Conservation (phyloP, 1,140 invertebrate genomes). For the Lepidurus couesii region DNA sequence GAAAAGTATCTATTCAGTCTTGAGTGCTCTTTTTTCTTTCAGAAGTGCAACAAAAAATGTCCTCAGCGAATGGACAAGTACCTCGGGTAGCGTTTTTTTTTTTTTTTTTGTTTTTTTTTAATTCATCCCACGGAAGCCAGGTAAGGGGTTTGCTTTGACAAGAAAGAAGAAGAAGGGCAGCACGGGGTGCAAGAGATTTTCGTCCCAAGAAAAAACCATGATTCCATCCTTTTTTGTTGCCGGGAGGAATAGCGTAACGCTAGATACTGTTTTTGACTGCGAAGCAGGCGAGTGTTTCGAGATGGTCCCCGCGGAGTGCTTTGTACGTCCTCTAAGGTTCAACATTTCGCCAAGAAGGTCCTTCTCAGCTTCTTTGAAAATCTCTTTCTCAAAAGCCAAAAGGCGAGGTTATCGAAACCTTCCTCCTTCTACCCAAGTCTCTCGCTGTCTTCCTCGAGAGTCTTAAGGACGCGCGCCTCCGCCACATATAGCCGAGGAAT, state of each 20-base stretch:
- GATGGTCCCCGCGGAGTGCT: neutral
- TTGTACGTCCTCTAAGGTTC: constrained; percentile 17
- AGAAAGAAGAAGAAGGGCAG: neutral
- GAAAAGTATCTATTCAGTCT: too few relatives aligned
- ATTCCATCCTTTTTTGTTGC: neutral
- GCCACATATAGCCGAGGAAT: neutral
- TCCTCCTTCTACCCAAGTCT: neutral
- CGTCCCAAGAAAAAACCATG: neutral
- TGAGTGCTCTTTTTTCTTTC: too few relatives aligned
- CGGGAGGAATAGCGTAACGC: neutral
- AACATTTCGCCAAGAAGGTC: constrained; percentile 14
- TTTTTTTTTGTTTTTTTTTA: neutral
- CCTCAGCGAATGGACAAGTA: too few relatives aligned
- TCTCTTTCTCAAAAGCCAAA: constrained; percentile 15
- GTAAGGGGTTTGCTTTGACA: neutral
- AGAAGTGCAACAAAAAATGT: too few relatives aligned
- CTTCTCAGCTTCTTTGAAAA: constrained; percentile 22
- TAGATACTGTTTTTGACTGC: neutral
- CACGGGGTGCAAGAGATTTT: neutral
- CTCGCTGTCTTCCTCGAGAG: constrained; percentile 6
- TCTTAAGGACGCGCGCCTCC: neutral
- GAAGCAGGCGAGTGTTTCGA: constrained; percentile 18
- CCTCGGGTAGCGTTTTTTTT: too few relatives aligned
- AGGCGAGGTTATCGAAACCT: neutral
- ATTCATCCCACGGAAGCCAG: neutral